phyloP scores from a whole-genome alignment of 2,113 vertebrate genomes.

The Urocitellus parryii region DNA sequence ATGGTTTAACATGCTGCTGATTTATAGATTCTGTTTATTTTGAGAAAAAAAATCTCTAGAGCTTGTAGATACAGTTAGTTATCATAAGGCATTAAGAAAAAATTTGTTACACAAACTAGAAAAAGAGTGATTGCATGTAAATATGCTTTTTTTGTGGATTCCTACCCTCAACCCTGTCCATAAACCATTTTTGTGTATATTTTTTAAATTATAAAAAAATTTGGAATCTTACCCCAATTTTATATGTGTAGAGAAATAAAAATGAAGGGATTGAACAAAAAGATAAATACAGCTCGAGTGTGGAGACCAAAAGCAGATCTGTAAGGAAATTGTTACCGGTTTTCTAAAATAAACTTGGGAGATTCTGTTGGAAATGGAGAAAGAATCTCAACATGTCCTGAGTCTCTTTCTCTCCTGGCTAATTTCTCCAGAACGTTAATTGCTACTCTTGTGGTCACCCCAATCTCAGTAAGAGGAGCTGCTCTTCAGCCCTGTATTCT shows the following conservation, averaged over 20 bases:
- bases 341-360: background rate
- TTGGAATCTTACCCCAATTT: background rate
- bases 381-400: background rate
- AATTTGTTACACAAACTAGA: background rate
- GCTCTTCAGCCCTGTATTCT: background rate
- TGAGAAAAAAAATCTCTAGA: background rate
- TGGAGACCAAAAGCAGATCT: background rate
- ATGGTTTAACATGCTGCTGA: background rate
- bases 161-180: fast-evolving
- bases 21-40: background rate
- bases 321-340: background rate
- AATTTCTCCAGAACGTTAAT: background rate
- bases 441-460: background rate
- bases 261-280: background rate
- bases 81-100: background rate
- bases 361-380: background rate
- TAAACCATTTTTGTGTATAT: background rate
- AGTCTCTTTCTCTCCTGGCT: background rate
- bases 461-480: background rate
- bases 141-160: background rate
- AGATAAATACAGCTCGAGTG: background rate
- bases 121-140: too few relatives aligned
- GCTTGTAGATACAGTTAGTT: background rate
- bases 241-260: background rate
- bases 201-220: background rate